These are phyloP conservation scores for Oriolus oriolus DNA, from an alignment of 2,113 vertebrate species.

Conservation along the genomic window DNA sequence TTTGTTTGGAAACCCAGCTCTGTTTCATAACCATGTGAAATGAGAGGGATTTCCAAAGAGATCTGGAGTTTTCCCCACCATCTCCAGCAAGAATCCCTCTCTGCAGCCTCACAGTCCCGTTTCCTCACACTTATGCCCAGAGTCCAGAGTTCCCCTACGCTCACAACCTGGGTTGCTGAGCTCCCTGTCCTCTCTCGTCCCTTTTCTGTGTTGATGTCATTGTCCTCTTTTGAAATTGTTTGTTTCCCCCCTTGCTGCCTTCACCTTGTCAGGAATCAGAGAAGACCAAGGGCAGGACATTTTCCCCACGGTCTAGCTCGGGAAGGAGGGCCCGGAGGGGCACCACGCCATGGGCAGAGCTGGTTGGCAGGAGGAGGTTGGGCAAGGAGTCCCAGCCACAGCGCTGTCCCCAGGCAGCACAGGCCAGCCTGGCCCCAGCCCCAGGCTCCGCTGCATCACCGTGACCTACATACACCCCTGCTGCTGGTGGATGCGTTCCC, in stretches of 20 bases:
- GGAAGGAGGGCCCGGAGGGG: neutral
- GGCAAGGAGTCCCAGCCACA: neutral
- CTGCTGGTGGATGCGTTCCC: neutral
- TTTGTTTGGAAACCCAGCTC: neutral
- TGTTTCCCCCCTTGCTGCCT: neutral
- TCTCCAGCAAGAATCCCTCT: neutral
- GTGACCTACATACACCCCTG: neutral
- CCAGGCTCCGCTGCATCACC: neutral
- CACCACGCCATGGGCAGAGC: accelerated
- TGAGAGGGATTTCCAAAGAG: neutral
- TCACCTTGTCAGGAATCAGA: neutral
- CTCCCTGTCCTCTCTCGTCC: neutral
- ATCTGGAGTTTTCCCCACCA: neutral
- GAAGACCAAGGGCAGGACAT: neutral
- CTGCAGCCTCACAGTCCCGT: neutral
- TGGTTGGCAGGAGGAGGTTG: neutral
- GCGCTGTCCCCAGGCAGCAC: accelerated
- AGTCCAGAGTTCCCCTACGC: accelerated
- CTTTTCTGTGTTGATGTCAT: neutral
- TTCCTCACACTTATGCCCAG: accelerated
- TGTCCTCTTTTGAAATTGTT: neutral
- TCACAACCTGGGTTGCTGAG: neutral
- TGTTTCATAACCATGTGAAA: neutral
- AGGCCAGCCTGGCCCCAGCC: neutral
- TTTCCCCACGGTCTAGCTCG: accelerated